These are phyloP conservation scores for Megalopta genalis DNA, from an alignment of 1,140 invertebrate species.

Conservation along the genomic window DNA sequence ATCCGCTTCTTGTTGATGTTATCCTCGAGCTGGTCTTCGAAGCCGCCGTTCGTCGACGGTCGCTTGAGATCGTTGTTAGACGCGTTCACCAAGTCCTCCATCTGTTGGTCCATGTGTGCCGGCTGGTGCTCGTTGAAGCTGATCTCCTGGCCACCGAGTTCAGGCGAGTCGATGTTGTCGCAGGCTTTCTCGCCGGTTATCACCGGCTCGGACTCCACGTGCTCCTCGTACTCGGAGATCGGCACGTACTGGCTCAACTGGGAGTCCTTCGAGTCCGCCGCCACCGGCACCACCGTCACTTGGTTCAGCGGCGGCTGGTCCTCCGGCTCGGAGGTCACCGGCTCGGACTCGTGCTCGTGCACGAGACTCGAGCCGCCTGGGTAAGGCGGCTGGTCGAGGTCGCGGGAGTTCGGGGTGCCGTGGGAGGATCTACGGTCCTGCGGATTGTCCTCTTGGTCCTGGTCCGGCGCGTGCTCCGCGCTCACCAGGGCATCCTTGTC, in stretches of 20 bases:
- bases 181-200: slow-evolving; percentile 37
- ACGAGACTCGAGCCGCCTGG: not conserved
- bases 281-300: slow-evolving; percentile 36
- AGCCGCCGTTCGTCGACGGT: slow-evolving; percentile 63
- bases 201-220: slow-evolving; percentile 32
- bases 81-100: slow-evolving; percentile 67
- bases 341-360: slow-evolving; percentile 30
- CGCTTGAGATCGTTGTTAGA: slow-evolving; percentile 59
- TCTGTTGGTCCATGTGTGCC: slow-evolving; percentile 63
- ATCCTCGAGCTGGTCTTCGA: slow-evolving; percentile 55
- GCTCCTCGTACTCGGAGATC: slow-evolving; percentile 46
- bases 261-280: slow-evolving; percentile 15
- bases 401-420: slow-evolving; percentile 24
- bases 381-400: slow-evolving; percentile 31
- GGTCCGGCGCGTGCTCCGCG: slow-evolving; percentile 4
- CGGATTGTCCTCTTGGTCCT: slow-evolving; percentile 27
- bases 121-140: slow-evolving; percentile 52
- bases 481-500: slow-evolving; percentile 34
- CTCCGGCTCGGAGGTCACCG: slow-evolving; percentile 5
- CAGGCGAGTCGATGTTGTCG: slow-evolving; percentile 29
- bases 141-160: slow-evolving; percentile 5
- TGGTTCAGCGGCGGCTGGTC: slow-evolving; percentile 21
- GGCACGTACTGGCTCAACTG: slow-evolving; percentile 42
- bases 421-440: slow-evolving; percentile 18
- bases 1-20: slow-evolving; percentile 50